phyloP scores from a whole-genome alignment of 2,113 vertebrate species.

The Perca flavescens region DNA sequence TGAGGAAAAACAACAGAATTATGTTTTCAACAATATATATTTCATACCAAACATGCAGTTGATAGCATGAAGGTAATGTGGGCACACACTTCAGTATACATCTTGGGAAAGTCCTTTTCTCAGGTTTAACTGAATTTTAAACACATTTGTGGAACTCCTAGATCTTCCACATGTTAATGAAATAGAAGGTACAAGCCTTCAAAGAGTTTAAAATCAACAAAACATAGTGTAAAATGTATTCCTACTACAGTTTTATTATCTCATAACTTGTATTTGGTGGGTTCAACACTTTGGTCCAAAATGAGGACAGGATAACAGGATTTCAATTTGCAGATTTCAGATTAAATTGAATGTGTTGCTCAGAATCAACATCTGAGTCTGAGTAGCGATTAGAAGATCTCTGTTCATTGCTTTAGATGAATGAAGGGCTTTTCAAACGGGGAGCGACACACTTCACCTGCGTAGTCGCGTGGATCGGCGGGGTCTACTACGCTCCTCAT shows the following conservation, averaged over 20 bases:
- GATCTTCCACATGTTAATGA: not conserved
- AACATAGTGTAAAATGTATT: not conserved
- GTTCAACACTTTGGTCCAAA: not conserved
- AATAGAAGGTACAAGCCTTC: not conserved
- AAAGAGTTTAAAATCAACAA: not conserved
- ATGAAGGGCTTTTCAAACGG: too few relatives aligned
- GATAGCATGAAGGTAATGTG: not conserved
- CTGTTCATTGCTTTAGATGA: too few relatives aligned
- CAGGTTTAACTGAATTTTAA: not conserved
- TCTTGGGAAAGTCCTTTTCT: not conserved
- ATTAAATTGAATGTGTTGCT: not conserved
- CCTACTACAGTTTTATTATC: not conserved
- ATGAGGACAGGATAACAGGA: not conserved
- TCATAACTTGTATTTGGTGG: not conserved
- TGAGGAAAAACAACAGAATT: not conserved
- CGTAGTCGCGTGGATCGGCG: too few relatives aligned
- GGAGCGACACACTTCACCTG: too few relatives aligned
- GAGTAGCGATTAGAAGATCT: not conserved
- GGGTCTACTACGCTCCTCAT: too few relatives aligned
- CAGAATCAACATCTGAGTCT: not conserved
- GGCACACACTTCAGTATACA: not conserved
- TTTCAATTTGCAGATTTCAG: not conserved
- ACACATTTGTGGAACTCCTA: not conserved
- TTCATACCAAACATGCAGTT: not conserved
- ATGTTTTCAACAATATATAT: not conserved